phyloP scores from a whole-genome alignment of 2,888 invertebrate species.

The Gryllus longicercus region DNA sequence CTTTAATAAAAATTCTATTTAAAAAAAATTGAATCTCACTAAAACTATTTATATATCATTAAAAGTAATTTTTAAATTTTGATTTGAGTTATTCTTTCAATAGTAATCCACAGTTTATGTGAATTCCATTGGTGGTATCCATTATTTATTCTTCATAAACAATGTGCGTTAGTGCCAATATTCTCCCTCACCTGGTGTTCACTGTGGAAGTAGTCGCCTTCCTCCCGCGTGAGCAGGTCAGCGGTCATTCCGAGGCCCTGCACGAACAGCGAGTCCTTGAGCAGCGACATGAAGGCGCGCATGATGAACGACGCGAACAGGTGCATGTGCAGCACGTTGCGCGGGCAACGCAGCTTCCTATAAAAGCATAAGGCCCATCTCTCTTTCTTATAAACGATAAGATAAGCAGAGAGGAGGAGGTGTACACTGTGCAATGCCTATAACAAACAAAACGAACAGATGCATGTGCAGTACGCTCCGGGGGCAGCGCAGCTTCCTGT shows the following conservation, averaged over 20 bases:
- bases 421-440: slow-evolving; percentile 39
- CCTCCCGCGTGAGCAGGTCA: slow-evolving; percentile 44
- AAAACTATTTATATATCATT: too few species aligned
- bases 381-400: too few species aligned
- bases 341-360: slow-evolving; percentile 61
- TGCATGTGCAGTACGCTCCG: slow-evolving; percentile 51
- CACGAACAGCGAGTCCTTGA: slow-evolving; percentile 57
- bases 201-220: background rate
- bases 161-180: too few species aligned
- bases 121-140: too few species aligned
- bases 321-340: slow-evolving; percentile 64
- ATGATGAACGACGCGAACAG: slow-evolving; percentile 63
- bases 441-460: slow-evolving; percentile 27
- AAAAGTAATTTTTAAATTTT: too few species aligned
- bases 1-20: too few species aligned
- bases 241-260: slow-evolving; percentile 50
- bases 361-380: background rate
- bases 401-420: too few species aligned
- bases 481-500: too few species aligned
- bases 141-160: too few species aligned
- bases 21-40: too few species aligned
- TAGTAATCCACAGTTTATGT: too few species aligned
- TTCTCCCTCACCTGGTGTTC: background rate
- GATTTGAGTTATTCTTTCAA: too few species aligned
- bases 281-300: slow-evolving; percentile 56